Conservation (phyloP, 2,113 vertebrate genomes). For the Paratilapia polleni region DNA sequence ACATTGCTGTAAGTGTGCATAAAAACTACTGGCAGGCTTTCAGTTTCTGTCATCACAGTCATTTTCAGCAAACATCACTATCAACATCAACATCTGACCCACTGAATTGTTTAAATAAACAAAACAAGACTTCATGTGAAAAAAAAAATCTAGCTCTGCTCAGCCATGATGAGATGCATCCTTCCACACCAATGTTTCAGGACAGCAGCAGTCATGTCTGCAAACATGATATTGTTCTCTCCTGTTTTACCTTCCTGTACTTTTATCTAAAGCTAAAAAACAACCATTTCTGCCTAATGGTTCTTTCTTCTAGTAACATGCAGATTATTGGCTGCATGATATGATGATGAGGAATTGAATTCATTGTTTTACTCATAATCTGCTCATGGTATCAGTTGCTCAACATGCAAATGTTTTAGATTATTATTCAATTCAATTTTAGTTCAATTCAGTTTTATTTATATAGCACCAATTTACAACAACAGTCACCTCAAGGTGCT, state of each 20-base stretch:
- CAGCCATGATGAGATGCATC: conserved; percentile 26
- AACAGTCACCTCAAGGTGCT: no score
- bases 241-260: neutral
- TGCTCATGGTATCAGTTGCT: no score
- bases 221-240: neutral
- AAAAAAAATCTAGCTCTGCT: neutral
- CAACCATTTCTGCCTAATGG: neutral
- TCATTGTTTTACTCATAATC: neutral
- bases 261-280: neutral
- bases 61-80: neutral
- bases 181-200: conserved; percentile 23
- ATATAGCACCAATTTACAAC: no score
- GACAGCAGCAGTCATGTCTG: conserved; percentile 12
- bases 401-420: no score
- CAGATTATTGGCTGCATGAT: neutral
- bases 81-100: neutral
- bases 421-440: no score
- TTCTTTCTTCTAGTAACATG: neutral
- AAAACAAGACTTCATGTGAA: conserved; percentile 19
- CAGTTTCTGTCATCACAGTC: neutral
- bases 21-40: neutral
- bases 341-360: neutral
- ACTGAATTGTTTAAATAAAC: conserved; percentile 11
- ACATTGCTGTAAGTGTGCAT: neutral
- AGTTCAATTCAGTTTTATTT: no score